Base-by-base conservation (phyloP, 2,888 invertebrate genomes). In the Cheilosia scutellata region DNA sequence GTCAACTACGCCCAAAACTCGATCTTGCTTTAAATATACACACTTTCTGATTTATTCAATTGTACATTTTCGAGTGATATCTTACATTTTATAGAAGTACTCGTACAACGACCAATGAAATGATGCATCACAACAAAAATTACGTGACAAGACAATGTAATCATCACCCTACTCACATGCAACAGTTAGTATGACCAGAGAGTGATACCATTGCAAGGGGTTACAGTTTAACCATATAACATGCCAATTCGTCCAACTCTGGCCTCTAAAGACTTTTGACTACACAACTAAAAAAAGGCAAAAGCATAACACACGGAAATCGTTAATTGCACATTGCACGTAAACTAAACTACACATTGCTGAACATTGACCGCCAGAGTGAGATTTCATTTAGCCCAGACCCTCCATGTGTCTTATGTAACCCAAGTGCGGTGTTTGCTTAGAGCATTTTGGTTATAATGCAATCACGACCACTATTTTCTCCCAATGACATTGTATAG, bases 271-370 rank as follows among this genome's bases (percentile, higher is more conserved):
- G 29, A 58, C 70, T 70, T 20, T 20, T 82, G 70, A 51, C 33
- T 27, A n/a, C 5, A 47, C 16, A 47, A 37, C 62, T 53, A 55
- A 53, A 77, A 55, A 77, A 47, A 37, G 57, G 47, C 25, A n/a
- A 31, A 29, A 20, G 16, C 20, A 62, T 42, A 6, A n/a, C 55
- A 44, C 63, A 33, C 68, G 49, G n/a, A 60, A 63, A 27, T 42
- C 40, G 31, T 78, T 40, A 63, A 78, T 47, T 47, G 63, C 79
- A 75, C 62, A 78, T 47, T 47, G 63, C 79, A 75, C 62, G 44
- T 62, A 47, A 57, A 20, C 57, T 31, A 13, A 70, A 31, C 53
- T 57, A 51, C 37, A 40, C 20, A 60, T 65, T 65, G 55, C 40
- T 29, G 51, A 68, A 68, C 31, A 44, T 49, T 49, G 42, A 68